Base-by-base conservation (phyloP, 92 coral and sea anemone species). In the Zoanthus gigantus region DNA sequence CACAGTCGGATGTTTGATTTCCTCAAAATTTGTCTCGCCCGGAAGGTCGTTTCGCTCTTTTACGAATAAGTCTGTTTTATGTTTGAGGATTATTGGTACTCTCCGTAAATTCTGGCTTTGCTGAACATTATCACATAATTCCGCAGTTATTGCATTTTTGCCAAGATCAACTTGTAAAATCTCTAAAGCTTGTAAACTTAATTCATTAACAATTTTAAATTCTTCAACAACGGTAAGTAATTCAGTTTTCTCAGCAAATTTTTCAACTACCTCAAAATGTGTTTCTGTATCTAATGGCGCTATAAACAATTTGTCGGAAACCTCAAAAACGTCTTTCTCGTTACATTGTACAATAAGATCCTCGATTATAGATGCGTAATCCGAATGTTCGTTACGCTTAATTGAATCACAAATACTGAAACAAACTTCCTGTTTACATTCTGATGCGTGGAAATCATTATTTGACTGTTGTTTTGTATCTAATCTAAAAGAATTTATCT, bases 21-120 rank as follows among this genome's bases (percentile, higher is more conserved):
- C 82, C 82, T 29, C 9, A 13, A 13, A 17, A 54, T 34, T 2
- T 58, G 32, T 50, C 56, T 50, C 18, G 53, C 1, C 16, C 30
- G n/a, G 78, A 45, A 74, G 58, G 57, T 74, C 9, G 78, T 45
- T 74, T 74, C 28, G 45, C 76, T 45, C 78, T 16, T 12, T 45
- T 45, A 74, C 78, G 31, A 47, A 74, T n/a, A 47, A 74, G 78
- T 74, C 78, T 74, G 78, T 74, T 74, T 74, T 45, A 47, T 74
- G 61, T 15, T 74, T 0, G 78, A 45, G 78, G 58, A 7, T 47
- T 74, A 45, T 45, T 74, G 78, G 28, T 74, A 45, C 18, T 45
- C 30, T 74, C 57, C 7, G 46, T 31, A 71, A 31, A 71, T 10
- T 71, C 76, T 71, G 76, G 13, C 48, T 71, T 71, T 71, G 16